These are phyloP conservation scores for Schmidtea mediterranea DNA, from an alignment of 1,140 invertebrate genomes.

Conservation along the genomic window DNA sequence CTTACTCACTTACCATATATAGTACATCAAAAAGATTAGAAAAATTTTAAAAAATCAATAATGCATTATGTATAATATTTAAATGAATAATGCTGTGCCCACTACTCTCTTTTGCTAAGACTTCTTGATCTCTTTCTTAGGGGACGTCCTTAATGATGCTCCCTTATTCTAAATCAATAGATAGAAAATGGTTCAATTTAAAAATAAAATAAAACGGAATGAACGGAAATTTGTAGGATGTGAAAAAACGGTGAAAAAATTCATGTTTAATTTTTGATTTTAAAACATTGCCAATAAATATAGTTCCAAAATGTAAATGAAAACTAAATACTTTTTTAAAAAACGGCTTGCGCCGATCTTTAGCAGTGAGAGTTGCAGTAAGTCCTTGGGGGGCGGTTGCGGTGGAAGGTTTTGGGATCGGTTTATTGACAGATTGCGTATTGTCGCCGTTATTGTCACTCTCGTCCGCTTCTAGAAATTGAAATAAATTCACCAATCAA, in stretches of 20 bases:
- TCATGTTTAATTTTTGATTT: background rate
- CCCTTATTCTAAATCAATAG: no score
- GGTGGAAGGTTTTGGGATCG: conserved; percentile 1
- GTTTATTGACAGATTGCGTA: conserved; percentile 7
- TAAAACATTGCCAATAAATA: background rate
- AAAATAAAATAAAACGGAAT: no score
- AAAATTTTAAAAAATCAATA: no score
- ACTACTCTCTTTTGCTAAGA: no score
- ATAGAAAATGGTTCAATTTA: no score
- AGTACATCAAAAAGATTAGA: no score
- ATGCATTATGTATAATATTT: no score
- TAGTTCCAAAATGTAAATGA: background rate
- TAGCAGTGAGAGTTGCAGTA: conserved; percentile 45
- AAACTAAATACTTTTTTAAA: conserved; percentile 47
- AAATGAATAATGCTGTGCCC: no score
- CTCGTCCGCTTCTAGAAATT: conserved; percentile 23
- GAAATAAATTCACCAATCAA: background rate
- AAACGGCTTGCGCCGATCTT: conserved; percentile 91
- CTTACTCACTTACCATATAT: no score
- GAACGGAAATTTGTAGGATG: no score
- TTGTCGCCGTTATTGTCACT: conserved; percentile 32
- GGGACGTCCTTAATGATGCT: no score
- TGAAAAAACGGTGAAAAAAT: background rate
- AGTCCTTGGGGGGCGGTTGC: background rate
- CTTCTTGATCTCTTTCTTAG: no score